Conservation (phyloP, 2,113 vertebrate species). For the Oreochromis aureus region DNA sequence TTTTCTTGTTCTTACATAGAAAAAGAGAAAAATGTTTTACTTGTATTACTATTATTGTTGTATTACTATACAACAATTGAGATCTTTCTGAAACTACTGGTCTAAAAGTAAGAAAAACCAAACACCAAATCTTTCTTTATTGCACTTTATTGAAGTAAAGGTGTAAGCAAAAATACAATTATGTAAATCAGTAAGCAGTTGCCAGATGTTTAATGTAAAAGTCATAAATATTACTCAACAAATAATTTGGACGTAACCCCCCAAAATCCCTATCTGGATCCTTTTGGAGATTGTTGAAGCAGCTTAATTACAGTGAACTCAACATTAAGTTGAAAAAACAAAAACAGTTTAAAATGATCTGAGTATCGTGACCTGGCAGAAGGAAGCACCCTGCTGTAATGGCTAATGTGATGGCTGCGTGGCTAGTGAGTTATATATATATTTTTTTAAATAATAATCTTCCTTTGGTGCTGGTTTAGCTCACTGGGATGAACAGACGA, state of each 20-base stretch:
- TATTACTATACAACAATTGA: neutral
- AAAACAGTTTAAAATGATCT: neutral
- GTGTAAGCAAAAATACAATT: neutral
- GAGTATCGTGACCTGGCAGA: neutral
- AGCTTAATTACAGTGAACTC: neutral
- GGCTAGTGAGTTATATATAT: neutral
- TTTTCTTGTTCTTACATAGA: neutral
- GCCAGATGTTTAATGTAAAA: neutral
- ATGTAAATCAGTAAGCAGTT: neutral
- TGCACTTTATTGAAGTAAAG: neutral
- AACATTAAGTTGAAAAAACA: neutral
- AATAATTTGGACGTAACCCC: neutral
- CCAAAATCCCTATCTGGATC: neutral
- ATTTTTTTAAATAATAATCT: neutral
- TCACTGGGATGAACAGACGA: neutral
- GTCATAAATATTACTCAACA: neutral
- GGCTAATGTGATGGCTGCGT: neutral
- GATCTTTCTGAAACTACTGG: neutral
- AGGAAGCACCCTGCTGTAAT: neutral
- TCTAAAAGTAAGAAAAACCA: neutral
- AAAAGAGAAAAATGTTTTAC: neutral
- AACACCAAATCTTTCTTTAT: neutral
- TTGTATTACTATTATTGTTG: neutral
- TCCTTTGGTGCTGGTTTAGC: neutral
- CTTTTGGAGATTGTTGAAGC: neutral